Evolutionary conservation across 2,888 invertebrate genomes (phyloP), one percentile per base, ranked within the genome.

Genomic region (Strigamia transsilvanica): DNA sequence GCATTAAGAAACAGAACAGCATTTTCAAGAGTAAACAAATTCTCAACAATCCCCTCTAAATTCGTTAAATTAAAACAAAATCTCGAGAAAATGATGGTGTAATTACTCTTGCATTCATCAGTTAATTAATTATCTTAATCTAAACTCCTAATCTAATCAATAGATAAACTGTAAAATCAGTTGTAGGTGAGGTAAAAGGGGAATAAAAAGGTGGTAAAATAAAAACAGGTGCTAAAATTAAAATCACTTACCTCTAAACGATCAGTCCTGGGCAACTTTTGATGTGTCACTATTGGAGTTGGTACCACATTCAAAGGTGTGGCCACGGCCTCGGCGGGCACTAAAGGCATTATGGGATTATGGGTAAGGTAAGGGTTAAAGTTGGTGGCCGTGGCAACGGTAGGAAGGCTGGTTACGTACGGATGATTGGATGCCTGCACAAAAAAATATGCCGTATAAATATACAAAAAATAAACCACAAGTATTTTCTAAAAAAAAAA

Each of bases 201-300:
- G 61, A n/a, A 23, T 66, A 66, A 66, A 66, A 66, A 66, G 61
- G 61, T 66, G 61, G 61, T 66, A 66, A 66, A 66, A 66, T 12
- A 66, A 66, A 66, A 66, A 66, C 6, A 66, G 7, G 61, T 66
- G 61, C 61, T 23, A 21, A 66, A 66, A n/a, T 66, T 18, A 66
- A 66, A 66, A 66, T 66, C 80, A 90, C 93, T 92, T 92, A 97
- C 97, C 96, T 97, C 97, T 90, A 97, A 93, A 91, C 97, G 93
- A 90, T 97, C 97, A 89, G 96, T 87, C 90, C 97, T 93, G 87
- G 95, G 94, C 92, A 96, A 92, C 91, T 97, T 97, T 91, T 96
- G 96, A 90, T 92, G 90, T 90, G 93, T 94, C 89, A 93, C 95
- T 79, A 88, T 87, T 89, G 85, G 84, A 46, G 93, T 87, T 93